Conservation (phyloP, 35 echinoderm and acorn worm genomes). For the Apostichopus californicus region DNA sequence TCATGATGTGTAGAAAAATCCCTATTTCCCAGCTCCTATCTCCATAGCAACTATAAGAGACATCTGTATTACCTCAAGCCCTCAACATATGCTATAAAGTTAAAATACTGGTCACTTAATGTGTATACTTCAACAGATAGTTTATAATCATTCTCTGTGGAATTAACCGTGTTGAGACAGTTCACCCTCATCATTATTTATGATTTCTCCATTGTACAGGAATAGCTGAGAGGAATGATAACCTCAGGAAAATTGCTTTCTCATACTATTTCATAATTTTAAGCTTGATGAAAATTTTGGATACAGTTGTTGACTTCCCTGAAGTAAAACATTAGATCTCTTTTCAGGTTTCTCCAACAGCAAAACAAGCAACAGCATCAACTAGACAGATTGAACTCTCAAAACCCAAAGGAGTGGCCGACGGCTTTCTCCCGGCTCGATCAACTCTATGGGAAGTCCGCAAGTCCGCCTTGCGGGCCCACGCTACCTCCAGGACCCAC, state of each 20-base stretch:
- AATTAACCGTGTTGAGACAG: too few relatives aligned
- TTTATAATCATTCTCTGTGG: too few relatives aligned
- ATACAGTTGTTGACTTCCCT: background rate
- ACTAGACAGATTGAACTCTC: constrained; percentile 89
- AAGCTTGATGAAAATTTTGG: background rate
- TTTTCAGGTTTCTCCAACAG: constrained; percentile 61
- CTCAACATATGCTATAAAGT: too few relatives aligned
- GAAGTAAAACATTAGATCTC: background rate
- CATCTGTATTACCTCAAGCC: too few relatives aligned
- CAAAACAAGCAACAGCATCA: constrained; percentile 64
- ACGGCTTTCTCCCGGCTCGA: constrained; percentile 79
- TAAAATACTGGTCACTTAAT: too few relatives aligned
- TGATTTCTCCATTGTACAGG: background rate
- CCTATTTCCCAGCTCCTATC: too few relatives aligned
- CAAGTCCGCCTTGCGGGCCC: constrained; percentile 58
- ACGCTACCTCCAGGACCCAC: constrained; percentile 80
- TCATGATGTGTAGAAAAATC: too few relatives aligned
- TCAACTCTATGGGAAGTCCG: constrained; percentile 68
- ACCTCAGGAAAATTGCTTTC: background rate
- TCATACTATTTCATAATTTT: background rate
- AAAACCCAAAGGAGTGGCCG: constrained; percentile 86
- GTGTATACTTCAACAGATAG: too few relatives aligned
- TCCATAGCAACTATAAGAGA: too few relatives aligned
- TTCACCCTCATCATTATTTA: too few relatives aligned
- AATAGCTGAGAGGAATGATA: background rate